Base-by-base conservation (phyloP, 2,888 invertebrate species). In the Pheosia tremula region DNA sequence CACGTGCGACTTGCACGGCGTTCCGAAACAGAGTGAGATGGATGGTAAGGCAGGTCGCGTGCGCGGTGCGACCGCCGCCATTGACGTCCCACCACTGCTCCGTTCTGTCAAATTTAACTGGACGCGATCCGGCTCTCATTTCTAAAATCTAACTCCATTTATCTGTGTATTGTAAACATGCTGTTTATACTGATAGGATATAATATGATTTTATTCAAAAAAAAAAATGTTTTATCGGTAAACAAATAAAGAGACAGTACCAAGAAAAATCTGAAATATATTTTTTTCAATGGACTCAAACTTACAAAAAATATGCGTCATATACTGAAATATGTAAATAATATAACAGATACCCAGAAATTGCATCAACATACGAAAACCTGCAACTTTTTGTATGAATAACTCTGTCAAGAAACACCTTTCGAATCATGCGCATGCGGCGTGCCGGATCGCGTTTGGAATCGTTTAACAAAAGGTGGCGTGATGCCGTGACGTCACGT, bases 401-500 rank as follows among this genome's bases (percentile, higher is more conserved):
- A 59, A 62, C 64, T 70, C 79, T 70, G 59, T 69, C 63, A 60
- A 62, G 66, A 64, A 70, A 74, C 63, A 67, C 56, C 49, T 63
- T 68, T 69, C 69, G 60, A 70, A 60, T 68, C 75, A 81, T 75
- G 80, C 77, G 75, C 74, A 68, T 77, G 83, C 78, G 84, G 76
- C 81, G 83, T 84, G 89, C 88, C 87, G 87, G 84, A 89, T 88
- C 90, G 91, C 87, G 79, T 80, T 77, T 77, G 75, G 80, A 85
- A 86, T 88, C 85, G 87, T 87, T 87, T 85, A 82, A 90, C 89
- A 89, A 92, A 93, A 93, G 92, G 93, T 93, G 93, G 93, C 93
- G 93, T 93, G 93, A 93, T 92, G 89, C 82, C 63, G 83, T 92
- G 93, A 93, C 93, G 93, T 92, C 93, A 93, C 87, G 78, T 89